Evolutionary conservation across 2,888 invertebrate species (phyloP).

Genomic region (Anarsia innoxiella): DNA sequence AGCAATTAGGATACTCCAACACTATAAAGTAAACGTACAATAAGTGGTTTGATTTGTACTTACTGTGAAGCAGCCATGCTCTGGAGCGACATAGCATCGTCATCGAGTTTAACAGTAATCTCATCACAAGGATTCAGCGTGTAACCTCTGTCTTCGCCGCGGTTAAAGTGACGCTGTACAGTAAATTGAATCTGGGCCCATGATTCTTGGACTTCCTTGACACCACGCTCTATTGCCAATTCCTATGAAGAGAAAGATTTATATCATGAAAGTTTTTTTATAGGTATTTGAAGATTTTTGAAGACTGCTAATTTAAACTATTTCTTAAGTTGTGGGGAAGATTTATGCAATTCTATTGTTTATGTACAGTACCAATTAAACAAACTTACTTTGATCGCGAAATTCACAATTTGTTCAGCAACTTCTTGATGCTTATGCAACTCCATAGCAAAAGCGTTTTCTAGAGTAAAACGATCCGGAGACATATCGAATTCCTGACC

Average conservation of each 20-base stretch:
- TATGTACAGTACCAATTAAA: too few species aligned
- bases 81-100: conserved; percentile 92
- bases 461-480: conserved; percentile 90
- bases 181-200: conserved; percentile 81
- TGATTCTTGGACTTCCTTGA: conserved; percentile 86
- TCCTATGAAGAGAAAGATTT: conserved; percentile 77
- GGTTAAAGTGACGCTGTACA: conserved; percentile 80
- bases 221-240: conserved; percentile 91
- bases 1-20: too few species aligned
- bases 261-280: too few species aligned
- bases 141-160: conserved; percentile 85
- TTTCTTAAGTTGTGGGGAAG: too few species aligned
- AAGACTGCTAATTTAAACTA: too few species aligned
- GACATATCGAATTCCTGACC: conserved; percentile 89
- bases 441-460: conserved; percentile 95
- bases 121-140: conserved; percentile 90
- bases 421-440: conserved; percentile 89
- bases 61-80: conserved; percentile 91
- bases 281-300: too few species aligned
- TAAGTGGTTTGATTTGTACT: too few species aligned
- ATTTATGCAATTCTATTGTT: too few species aligned
- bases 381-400: conserved; percentile 85
- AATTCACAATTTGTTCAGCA: conserved; percentile 89
- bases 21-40: too few species aligned
- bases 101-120: conserved; percentile 86